These are phyloP conservation scores for Mola mola DNA, from an alignment of 2,113 vertebrate genomes.

Conservation along the genomic window DNA sequence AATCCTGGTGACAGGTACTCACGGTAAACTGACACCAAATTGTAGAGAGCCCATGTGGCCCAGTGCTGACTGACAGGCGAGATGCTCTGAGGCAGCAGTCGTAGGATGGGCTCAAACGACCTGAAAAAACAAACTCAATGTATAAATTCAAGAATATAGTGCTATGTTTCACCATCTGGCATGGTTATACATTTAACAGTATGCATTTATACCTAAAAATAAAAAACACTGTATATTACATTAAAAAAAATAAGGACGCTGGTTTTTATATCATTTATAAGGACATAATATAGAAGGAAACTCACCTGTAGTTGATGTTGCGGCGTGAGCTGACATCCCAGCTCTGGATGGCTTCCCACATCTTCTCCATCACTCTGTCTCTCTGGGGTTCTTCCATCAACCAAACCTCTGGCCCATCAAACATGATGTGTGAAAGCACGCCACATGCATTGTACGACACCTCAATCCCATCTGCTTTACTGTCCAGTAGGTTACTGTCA, in stretches of 20 bases:
- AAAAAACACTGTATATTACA: too few relatives aligned
- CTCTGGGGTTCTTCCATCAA: conserved; percentile 88
- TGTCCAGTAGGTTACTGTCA: conserved; percentile 91
- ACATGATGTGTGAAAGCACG: conserved; percentile 98
- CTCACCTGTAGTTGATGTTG: conserved; percentile 98
- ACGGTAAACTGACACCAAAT: conserved; percentile 98
- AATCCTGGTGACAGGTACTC: conserved; percentile 84
- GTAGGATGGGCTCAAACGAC: conserved; percentile 98
- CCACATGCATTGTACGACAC: conserved; percentile 98
- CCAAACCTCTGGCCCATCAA: conserved; percentile 93
- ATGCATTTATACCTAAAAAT: too few relatives aligned
- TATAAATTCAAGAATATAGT: too few relatives aligned
- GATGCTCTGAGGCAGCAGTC: conserved; percentile 94
- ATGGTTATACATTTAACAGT: too few relatives aligned
- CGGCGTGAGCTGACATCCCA: conserved; percentile 97
- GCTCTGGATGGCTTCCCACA: conserved; percentile 97
- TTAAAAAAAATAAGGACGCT: too few relatives aligned
- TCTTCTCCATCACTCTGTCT: conserved; percentile 91
- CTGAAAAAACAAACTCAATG: conserved; percentile 70
- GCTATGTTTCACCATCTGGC: too few relatives aligned
- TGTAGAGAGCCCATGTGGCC: conserved; percentile 98
- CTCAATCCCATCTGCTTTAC: conserved; percentile 97
- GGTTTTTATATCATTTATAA: too few relatives aligned
- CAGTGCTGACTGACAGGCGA: conserved; percentile 97
- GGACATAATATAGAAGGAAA: not conserved